Base-by-base conservation (phyloP, 2,797 vertebrate genomes). In the Parauchenoglanis ngamensis region DNA sequence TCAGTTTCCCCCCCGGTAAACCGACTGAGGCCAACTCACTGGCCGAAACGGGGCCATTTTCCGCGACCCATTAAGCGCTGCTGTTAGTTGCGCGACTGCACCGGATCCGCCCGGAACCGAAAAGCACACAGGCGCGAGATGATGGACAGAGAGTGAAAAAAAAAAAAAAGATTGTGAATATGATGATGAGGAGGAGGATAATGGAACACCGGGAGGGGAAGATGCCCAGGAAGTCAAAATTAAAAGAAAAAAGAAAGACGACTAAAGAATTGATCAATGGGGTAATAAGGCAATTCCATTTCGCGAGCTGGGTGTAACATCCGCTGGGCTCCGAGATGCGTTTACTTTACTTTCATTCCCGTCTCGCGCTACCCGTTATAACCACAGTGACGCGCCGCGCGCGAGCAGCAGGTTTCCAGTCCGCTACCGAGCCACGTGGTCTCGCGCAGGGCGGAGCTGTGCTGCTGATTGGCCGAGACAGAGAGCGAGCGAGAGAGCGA, bases 1-100 rank as follows among this genome's bases (percentile, higher is more conserved):
- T 86, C 75, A 96, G 91, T 94, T 92, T 90, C 92, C 92, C 92
- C 92, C 90, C 90, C 94, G 90, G 91, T 92, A 90, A 89, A 67
- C 59, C 85, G 19, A 67, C 44, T 52, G 92, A 91, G 91, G 92
- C 91, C 91, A 90, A 92, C 89, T 93, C 92, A 94, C 82, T 92
- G 87, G 89, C 93, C 93, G 85, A 92, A 91, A 75, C 88, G 90
- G 83, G 94, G 94, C 89, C 96, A 96, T 96, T 91, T 95, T 95
- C 95, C 95, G 94, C 87, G 90, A 78, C 75, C 85, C 85, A 86
- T 86, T 31, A 68, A 56, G 85, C 84, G 84, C 73, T 61, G 61
- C 59, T 4, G 59, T 84, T 57, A 85, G 54, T 82, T n/a, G 87
- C 91, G 89, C 90, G 90, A 88, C 88, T 88, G 92, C 86, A 52